phyloP scores from a whole-genome alignment of 1,140 invertebrate species.

The Trialeurodes vaporariorum region DNA sequence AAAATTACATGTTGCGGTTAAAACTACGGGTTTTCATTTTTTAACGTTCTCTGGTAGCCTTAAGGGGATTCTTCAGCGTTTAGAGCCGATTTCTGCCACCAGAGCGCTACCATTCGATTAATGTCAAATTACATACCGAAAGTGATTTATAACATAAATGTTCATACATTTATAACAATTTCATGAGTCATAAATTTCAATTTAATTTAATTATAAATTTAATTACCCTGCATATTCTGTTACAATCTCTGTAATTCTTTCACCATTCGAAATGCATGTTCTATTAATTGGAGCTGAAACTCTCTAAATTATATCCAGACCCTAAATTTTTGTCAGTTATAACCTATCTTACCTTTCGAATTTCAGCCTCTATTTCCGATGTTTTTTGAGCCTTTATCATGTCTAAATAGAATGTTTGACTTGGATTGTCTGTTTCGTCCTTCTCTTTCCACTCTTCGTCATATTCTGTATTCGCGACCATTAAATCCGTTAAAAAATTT shows the following conservation, averaged over 20 bases:
- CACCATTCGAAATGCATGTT: neutral
- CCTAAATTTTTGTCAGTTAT: neutral
- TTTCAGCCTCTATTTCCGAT: constrained; percentile 67
- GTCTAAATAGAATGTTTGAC: constrained; percentile 61
- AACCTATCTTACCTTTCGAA: constrained; percentile 44
- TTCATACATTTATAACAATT: too few relatives aligned
- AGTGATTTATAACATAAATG: too few relatives aligned
- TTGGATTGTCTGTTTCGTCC: constrained; percentile 56
- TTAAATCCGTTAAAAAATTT: constrained; percentile 39
- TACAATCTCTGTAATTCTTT: neutral
- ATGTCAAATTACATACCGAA: too few relatives aligned
- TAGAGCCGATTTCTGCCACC: too few relatives aligned
- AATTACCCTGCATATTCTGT: neutral
- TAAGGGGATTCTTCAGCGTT: too few relatives aligned
- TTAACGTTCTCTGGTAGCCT: too few relatives aligned
- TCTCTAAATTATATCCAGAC: too few relatives aligned
- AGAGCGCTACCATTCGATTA: too few relatives aligned
- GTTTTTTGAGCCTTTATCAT: constrained; percentile 74
- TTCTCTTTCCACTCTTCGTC: constrained; percentile 69
- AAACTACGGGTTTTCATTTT: too few relatives aligned
- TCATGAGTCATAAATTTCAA: too few relatives aligned
- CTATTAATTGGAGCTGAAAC: neutral
- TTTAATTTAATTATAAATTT: neutral
- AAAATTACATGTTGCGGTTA: too few relatives aligned
- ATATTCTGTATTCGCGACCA: constrained; percentile 40